These are phyloP conservation scores for Threskiornis aethiopicus DNA, from an alignment of 2,797 vertebrate genomes.

Conservation along the genomic window DNA sequence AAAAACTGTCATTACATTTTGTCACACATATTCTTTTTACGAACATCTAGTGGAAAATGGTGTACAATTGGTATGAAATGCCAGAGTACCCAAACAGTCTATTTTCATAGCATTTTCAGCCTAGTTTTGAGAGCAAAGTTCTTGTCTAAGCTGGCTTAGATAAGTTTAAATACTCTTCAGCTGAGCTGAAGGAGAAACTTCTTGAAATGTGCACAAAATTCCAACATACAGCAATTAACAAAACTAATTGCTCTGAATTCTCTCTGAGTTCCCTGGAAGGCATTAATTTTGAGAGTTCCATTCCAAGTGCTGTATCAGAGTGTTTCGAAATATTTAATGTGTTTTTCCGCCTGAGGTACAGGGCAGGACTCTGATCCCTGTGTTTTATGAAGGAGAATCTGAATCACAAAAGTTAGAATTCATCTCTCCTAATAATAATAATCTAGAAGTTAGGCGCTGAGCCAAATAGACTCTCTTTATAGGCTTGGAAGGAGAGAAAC, in stretches of 20 bases:
- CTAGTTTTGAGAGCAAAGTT: not conserved
- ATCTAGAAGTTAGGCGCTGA: not conserved
- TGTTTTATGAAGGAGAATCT: not conserved
- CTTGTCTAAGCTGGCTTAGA: not conserved
- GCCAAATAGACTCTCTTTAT: not conserved
- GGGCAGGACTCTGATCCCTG: not conserved
- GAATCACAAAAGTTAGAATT: not conserved
- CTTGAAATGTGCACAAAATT: not conserved
- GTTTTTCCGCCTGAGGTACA: not conserved
- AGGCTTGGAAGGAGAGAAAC: not conserved
- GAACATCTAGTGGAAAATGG: not conserved
- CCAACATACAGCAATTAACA: constrained; percentile 9
- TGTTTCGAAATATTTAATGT: constrained; percentile 18
- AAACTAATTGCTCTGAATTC: constrained; percentile 28
- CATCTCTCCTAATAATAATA: not conserved
- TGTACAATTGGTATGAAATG: not conserved
- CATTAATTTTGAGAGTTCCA: not conserved
- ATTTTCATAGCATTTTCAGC: not conserved
- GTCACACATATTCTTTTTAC: not conserved
- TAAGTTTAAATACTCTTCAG: not conserved
- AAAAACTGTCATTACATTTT: not conserved
- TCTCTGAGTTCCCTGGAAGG: not conserved
- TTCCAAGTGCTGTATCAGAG: not conserved
- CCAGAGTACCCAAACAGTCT: not conserved
- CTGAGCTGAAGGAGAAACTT: not conserved